Percentiles rank a stretch among this genome's conserved stretches.
phyloP scores from a whole-genome alignment of 2,888 invertebrate species.

The Pammene aurita region DNA sequence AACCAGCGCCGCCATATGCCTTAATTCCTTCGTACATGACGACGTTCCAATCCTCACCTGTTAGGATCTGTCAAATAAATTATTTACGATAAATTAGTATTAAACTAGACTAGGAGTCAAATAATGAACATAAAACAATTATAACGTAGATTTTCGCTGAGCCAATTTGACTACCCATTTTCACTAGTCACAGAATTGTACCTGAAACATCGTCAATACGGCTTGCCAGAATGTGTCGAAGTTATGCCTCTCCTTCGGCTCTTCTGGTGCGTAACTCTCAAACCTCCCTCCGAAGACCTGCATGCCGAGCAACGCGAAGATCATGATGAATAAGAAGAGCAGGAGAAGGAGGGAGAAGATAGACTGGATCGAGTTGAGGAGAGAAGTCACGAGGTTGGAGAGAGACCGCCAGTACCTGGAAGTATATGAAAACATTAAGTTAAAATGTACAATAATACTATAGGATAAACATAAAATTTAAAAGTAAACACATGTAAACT shows the following conservation, averaged over 20 bases:
- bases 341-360: slow-evolving; percentile 98
- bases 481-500: no score
- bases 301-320: slow-evolving; percentile 99
- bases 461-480: no score
- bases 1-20: slow-evolving; percentile 98
- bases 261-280: slow-evolving; percentile 89
- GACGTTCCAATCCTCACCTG: slow-evolving; percentile 99
- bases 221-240: slow-evolving; percentile 99
- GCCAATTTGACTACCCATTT: no score
- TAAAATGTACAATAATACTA: no score
- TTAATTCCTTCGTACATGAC: slow-evolving; percentile 99
- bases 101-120: no score
- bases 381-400: slow-evolving; percentile 98
- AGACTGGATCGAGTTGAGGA: slow-evolving; percentile 99
- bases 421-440: background rate
- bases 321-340: slow-evolving; percentile 99
- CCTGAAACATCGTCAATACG: slow-evolving; percentile 99
- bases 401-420: slow-evolving; percentile 98
- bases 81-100: no score
- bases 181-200: slow-evolving; percentile 58
- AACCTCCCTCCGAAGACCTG: slow-evolving; percentile 99
- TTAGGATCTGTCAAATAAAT: slow-evolving; percentile 90
- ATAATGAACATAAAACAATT: no score
- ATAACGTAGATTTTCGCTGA: no score
- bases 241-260: slow-evolving; percentile 96